Conservation (phyloP, 2,113 vertebrate species). For the Tragelaphus buxtoni region DNA sequence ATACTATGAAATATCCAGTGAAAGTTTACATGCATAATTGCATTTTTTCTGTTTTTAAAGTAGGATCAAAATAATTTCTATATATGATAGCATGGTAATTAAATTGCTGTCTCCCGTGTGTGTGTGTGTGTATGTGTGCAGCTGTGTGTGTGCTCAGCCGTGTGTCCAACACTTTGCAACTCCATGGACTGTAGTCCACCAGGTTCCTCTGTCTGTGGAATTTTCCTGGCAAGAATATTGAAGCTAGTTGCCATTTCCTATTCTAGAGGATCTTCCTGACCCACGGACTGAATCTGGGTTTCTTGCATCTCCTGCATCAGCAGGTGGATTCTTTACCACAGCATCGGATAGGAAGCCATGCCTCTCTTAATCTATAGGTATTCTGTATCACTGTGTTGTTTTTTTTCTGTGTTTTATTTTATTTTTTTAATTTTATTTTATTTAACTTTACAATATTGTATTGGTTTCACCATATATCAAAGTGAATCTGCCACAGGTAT, state of each 20-base stretch:
- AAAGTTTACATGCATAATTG: background rate
- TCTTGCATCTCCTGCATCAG: background rate
- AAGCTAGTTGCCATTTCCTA: background rate
- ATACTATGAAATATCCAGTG: background rate
- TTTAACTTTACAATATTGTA: too few species aligned
- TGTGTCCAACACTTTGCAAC: background rate
- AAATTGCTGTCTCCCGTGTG: background rate
- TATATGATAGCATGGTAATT: background rate
- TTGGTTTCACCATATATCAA: too few species aligned
- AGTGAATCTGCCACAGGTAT: too few species aligned
- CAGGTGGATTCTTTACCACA: background rate
- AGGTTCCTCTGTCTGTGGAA: background rate
- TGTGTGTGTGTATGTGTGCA: background rate
- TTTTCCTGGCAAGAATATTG: background rate
- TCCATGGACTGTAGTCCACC: background rate
- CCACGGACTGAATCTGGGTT: background rate
- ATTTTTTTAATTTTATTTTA: too few species aligned
- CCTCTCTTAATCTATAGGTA: background rate
- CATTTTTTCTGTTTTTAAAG: background rate
- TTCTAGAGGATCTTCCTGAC: background rate
- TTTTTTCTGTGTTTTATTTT: too few species aligned
- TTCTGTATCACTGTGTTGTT: background rate
- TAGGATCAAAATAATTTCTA: background rate
- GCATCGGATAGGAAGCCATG: background rate
- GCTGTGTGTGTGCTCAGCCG: accelerated